A percentile compares a stretch with the other conserved stretches of the same genome.
These are phyloP conservation scores for Pangasius sanitwongsei DNA, from an alignment of 2,797 vertebrate genomes.

Conservation along the genomic window DNA sequence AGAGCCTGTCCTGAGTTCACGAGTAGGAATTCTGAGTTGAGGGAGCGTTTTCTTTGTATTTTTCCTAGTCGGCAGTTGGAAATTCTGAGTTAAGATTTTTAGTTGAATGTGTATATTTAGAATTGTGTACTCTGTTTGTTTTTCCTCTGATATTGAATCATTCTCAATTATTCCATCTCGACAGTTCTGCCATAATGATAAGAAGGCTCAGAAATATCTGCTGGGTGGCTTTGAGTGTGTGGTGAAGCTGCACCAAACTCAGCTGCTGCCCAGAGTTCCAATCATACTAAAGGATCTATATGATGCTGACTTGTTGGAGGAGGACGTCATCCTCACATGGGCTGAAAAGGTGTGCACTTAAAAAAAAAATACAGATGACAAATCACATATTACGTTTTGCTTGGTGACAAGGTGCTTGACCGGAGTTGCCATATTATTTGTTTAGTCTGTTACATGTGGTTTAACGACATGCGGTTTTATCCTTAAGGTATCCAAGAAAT, in stretches of 20 bases:
- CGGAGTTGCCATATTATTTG: not conserved
- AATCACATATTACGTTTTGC: not conserved
- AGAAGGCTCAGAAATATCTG: slow-evolving; percentile 93
- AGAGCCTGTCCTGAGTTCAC: no score
- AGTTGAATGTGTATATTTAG: no score
- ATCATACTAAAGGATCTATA: slow-evolving; percentile 96
- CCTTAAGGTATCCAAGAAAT: slow-evolving; percentile 93
- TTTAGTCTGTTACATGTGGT: not conserved
- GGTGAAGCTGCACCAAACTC: slow-evolving; percentile 91
- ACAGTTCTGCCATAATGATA: slow-evolving; percentile 96
- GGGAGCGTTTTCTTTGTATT: not conserved
- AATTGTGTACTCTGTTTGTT: not conserved
- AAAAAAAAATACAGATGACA: not conserved
- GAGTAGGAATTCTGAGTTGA: not conserved
- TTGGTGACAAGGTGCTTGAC: not conserved
- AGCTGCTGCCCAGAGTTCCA: slow-evolving; percentile 89
- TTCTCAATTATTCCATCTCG: not conserved
- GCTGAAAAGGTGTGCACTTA: slow-evolving; percentile 91
- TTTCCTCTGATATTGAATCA: not conserved
- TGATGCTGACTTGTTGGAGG: slow-evolving; percentile 93
- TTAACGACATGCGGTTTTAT: not conserved
- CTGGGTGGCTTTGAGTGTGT: slow-evolving; percentile 94
- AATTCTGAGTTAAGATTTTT: not conserved
- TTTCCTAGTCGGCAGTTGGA: not conserved
- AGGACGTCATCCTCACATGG: slow-evolving; percentile 95